A percentile compares a stretch with the other conserved stretches of the same genome.
Evolutionary conservation across 2,113 vertebrate genomes (phyloP).

Genomic region (Jaculus jaculus): DNA sequence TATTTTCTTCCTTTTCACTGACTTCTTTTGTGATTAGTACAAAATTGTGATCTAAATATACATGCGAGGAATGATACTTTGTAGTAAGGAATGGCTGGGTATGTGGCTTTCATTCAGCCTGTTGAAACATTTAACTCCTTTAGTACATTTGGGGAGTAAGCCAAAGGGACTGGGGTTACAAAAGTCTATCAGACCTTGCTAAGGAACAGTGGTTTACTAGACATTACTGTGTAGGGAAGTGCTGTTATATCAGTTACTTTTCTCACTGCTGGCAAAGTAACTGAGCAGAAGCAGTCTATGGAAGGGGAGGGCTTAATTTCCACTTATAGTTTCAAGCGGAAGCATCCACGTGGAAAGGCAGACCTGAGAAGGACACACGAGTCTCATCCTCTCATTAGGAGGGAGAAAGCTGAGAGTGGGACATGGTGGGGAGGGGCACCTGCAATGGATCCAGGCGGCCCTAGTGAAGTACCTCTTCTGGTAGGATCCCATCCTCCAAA

Average conservation of each 20-base stretch:
- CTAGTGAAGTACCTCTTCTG: no score
- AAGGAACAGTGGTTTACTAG: neutral
- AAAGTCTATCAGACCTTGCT: neutral
- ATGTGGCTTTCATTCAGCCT: neutral
- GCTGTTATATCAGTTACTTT: no score
- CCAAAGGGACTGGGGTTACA: neutral
- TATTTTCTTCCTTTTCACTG: conserved; percentile 58
- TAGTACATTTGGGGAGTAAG: neutral
- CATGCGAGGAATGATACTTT: neutral
- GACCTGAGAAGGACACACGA: no score
- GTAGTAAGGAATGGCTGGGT: neutral
- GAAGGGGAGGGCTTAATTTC: no score
- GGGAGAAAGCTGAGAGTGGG: no score
- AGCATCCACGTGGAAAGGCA: no score
- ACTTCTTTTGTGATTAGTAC: conserved; percentile 67
- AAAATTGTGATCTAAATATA: conserved; percentile 4
- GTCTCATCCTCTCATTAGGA: no score
- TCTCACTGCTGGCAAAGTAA: no score
- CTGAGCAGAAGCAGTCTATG: no score
- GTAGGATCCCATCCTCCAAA: no score
- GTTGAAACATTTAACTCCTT: neutral
- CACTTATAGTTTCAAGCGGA: neutral
- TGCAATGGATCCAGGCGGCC: no score
- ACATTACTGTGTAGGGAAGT: neutral
- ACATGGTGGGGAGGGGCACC: no score